Evolutionary conservation across 2,113 vertebrate species (phyloP), one percentile per base, ranked within the genome.

Genomic region (Dolichotis patagonum): DNA sequence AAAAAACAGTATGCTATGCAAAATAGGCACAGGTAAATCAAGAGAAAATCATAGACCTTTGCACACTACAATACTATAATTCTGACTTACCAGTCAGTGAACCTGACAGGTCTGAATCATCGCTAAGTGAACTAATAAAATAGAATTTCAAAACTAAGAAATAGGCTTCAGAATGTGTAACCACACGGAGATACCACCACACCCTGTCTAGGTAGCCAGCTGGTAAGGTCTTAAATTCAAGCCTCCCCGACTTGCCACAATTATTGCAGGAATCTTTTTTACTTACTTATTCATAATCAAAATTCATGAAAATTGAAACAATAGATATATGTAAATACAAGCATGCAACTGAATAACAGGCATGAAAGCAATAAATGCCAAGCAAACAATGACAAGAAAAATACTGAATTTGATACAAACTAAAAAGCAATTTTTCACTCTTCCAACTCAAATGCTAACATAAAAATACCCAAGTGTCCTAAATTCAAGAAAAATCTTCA

Each of bases 91-190:
- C 73, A 52, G 75, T 89, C 46, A 77, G 19, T 85, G 28, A 83
- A 35, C 78, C 14, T 58, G 43, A 90, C 16, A 73, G 58, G 41
- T 62, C 82, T 89, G 58, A 92, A 94, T 88, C 69, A 94, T 54
- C 65, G 20, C 43, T 43, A 95, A 12, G 58, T 88, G 60, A 96
- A 95, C 63, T 56, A 94, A 30, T 90, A 77, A 90, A 91, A 96
- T 60, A 38, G n/a, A 96, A 90, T 88, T 94, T 97, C 77, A 90
- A 96, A 32, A 16, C 63, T 81, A 92, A 89, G 5, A 10, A 89
- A n/a, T 14, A 91, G 14, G 54, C 26, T 81, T n/a, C 20, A 17
- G 80, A 95, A 95, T 26, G 56, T 85, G 58, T 69, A 41, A 96
- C 28, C 75, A 95, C 69, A 71, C 19, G n/a, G 30, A 87, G 89